Conservation (phyloP, 2,888 invertebrate species). For the Leptopilina syphax region DNA sequence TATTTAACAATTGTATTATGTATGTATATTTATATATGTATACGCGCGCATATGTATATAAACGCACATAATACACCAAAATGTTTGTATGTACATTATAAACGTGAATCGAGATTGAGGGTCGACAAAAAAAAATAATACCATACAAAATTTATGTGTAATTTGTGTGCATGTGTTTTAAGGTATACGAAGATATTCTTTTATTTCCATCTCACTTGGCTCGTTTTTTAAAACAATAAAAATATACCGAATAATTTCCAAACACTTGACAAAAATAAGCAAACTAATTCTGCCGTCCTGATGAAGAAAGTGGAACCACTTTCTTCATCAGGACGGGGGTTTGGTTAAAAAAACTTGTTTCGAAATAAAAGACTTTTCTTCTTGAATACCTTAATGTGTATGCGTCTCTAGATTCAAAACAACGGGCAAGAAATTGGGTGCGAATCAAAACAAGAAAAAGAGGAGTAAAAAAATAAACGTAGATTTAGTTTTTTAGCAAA, state of each 20-base stretch:
- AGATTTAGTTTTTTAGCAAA: slow-evolving; percentile 38
- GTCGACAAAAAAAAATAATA: slow-evolving; percentile 4
- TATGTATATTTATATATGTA: slow-evolving; percentile 56
- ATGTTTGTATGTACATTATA: slow-evolving; percentile 38
- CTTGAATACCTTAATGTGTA: neutral
- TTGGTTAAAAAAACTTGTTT: too few relatives aligned
- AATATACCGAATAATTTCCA: too few relatives aligned
- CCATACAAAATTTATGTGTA: slow-evolving; percentile 10
- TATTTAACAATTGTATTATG: slow-evolving; percentile 48
- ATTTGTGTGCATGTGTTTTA: slow-evolving; percentile 9
- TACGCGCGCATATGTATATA: slow-evolving; percentile 46
- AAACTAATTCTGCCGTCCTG: too few relatives aligned
- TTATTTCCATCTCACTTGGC: neutral
- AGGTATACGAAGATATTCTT: neutral
- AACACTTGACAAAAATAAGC: too few relatives aligned
- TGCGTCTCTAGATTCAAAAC: neutral
- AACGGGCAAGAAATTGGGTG: slow-evolving; percentile 27
- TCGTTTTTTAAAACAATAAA: neutral
- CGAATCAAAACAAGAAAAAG: slow-evolving; percentile 17
- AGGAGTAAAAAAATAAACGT: slow-evolving; percentile 31
- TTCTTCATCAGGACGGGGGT: too few relatives aligned
- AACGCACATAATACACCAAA: slow-evolving; percentile 46
- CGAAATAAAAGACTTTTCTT: too few relatives aligned
- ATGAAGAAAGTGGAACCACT: too few relatives aligned
- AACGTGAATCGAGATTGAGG: slow-evolving; percentile 41